A percentile compares a stretch with the other conserved stretches of the same genome.
phyloP scores from a whole-genome alignment of 2,797 vertebrate genomes.

The Discoglossus pictus region DNA sequence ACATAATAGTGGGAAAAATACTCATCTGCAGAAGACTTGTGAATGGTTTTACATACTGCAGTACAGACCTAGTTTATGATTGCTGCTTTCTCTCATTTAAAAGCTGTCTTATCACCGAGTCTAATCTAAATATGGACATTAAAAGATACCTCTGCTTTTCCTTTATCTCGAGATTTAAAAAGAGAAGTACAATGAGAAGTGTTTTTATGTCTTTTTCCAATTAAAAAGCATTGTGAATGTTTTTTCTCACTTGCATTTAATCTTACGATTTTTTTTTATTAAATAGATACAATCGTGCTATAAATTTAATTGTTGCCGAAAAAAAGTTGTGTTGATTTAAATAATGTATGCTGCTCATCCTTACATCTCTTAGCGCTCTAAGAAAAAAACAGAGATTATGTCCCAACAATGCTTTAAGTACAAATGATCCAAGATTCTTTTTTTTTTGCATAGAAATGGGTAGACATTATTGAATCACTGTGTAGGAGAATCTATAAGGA shows the following conservation, averaged over 20 bases:
- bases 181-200: constrained; percentile 45
- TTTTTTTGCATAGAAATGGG: too few species aligned
- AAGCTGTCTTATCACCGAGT: constrained; percentile 60
- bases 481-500: too few species aligned
- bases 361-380: constrained; percentile 1
- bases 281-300: constrained; percentile 36
- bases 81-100: constrained; percentile 67
- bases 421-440: constrained; percentile 15
- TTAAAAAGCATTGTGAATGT: constrained; percentile 41
- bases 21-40: constrained; percentile 53
- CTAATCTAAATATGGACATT: constrained; percentile 61
- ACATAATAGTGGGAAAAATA: constrained; percentile 55
- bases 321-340: constrained; percentile 32
- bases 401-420: constrained; percentile 8
- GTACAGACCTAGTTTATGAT: constrained; percentile 60
- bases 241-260: constrained; percentile 29
- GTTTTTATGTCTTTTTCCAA: constrained; percentile 49
- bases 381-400: constrained; percentile 16
- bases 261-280: constrained; percentile 25
- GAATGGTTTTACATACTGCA: constrained; percentile 57
- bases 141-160: constrained; percentile 50
- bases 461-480: too few species aligned
- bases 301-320: constrained; percentile 42
- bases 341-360: constrained; percentile 30
- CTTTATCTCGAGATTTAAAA: constrained; percentile 48